Percentiles rank a stretch among this genome's conserved stretches.
Evolutionary conservation across 2,113 vertebrate species (phyloP).

Genomic region (Silurus asotus): DNA sequence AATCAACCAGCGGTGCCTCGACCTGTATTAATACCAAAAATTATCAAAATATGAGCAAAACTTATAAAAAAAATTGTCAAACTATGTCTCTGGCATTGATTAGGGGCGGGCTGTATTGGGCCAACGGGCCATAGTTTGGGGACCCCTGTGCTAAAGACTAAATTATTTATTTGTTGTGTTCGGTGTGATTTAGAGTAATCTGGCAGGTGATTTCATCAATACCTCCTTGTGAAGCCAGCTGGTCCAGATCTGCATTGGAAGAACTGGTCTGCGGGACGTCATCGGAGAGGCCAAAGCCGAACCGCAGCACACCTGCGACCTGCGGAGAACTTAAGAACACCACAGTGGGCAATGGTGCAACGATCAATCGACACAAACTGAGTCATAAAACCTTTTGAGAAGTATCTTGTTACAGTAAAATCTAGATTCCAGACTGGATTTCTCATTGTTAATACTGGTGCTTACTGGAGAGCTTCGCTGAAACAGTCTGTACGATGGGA

Average conservation of each 20-base stretch:
- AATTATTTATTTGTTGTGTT: background rate
- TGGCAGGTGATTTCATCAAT: background rate
- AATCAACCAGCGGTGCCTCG: too few species aligned
- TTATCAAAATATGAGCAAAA: too few species aligned
- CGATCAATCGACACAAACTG: background rate
- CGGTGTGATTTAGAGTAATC: background rate
- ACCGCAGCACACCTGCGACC: slow-evolving; percentile 87
- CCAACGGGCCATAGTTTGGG: too few species aligned
- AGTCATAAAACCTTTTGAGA: background rate
- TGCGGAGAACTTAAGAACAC: slow-evolving; percentile 83
- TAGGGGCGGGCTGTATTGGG: too few species aligned
- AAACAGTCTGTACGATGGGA: slow-evolving; percentile 90
- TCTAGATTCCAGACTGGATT: background rate
- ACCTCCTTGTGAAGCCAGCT: slow-evolving; percentile 97
- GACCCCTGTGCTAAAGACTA: too few species aligned
- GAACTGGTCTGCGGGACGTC: slow-evolving; percentile 89
- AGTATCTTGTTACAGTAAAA: background rate
- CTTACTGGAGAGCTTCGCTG: slow-evolving; percentile 94
- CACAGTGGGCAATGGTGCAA: background rate
- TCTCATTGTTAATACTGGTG: slow-evolving; percentile 32
- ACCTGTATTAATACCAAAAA: too few species aligned
- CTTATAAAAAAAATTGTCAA: too few species aligned
- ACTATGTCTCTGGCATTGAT: too few species aligned
- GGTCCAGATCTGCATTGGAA: slow-evolving; percentile 91
- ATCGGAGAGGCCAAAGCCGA: slow-evolving; percentile 87